Base-by-base conservation (phyloP, 2,797 vertebrate genomes). In the Knipowitschia caucasica region DNA sequence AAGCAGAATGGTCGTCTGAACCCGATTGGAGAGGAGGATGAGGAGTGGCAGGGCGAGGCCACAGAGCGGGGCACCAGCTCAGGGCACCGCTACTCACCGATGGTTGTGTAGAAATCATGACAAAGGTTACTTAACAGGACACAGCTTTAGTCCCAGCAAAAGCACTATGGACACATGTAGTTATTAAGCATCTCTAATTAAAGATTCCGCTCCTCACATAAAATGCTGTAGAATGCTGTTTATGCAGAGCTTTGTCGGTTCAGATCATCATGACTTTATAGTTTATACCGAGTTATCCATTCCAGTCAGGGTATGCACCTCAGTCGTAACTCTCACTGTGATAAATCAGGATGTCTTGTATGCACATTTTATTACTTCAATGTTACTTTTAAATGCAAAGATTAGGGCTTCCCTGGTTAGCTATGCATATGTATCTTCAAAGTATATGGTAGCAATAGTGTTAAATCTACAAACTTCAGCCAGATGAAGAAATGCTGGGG, bases 1-100 rank as follows among this genome's bases (percentile, higher is more conserved):
- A 95, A 94, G 73, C 94, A 95, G 75, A 98, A 98, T 0, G 94
- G 95, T 47, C 91, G 93, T 77, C 78, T 95, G 73, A 95, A 94
- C 56, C 93, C 88, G 0, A 92, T 89, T 62, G 90, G 87, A 0
- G 90, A 91, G 0, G 86, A 89, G 44, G 84, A 83, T 1, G 87
- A 90, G 40, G 88, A 83, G 49, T 73, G 75, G 75, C 77, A 60
- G 39, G 78, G 73, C 24, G 81, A 64, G 26, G 73, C 53, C 55
- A 81, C 67, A 20, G 86, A 91, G 72, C 90, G 94, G 66, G 91
- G 90, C 82, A 89, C 95, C 77, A 95, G 94, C 78, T 96, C 95
- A 0, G 94, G 93, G 63, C 95, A 94, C 85, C 95, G 94, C 0
- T 93, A 98, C 72, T 94, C 94, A 2, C 94, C 95, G 57, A 97